Conservation (phyloP, 2,797 vertebrate genomes). For the Coranthus polyacanthus region DNA sequence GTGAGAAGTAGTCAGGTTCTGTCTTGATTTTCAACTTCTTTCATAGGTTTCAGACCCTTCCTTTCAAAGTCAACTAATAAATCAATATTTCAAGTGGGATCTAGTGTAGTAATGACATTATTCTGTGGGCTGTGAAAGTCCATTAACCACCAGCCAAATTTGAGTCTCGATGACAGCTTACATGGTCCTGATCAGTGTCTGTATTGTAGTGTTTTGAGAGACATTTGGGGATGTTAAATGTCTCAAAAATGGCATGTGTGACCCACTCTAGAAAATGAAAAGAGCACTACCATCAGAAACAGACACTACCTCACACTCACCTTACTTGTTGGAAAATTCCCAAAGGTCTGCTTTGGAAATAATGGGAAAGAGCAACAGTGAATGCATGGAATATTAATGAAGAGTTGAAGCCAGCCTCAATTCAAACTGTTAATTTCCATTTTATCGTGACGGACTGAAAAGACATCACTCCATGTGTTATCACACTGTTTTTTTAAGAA, state of each 20-base stretch:
- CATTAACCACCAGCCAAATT: slow-evolving; percentile 45
- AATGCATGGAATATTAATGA: slow-evolving; percentile 75
- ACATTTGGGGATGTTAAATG: slow-evolving; percentile 66
- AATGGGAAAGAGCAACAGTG: slow-evolving; percentile 64
- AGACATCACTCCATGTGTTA: slow-evolving; percentile 48
- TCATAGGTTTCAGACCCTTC: slow-evolving; percentile 61
- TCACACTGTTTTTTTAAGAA: slow-evolving; percentile 43
- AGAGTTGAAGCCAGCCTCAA: slow-evolving; percentile 25
- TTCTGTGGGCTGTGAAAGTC: slow-evolving; percentile 56
- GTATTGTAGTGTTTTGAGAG: slow-evolving; percentile 37
- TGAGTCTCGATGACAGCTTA: slow-evolving; percentile 42
- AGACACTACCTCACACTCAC: slow-evolving; percentile 48
- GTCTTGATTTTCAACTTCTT: slow-evolving; percentile 64
- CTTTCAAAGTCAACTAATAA: slow-evolving; percentile 68
- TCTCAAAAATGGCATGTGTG: slow-evolving; percentile 64
- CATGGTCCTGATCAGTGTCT: slow-evolving; percentile 39
- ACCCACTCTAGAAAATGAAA: slow-evolving; percentile 71
- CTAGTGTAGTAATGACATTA: slow-evolving; percentile 65
- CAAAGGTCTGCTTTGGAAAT: slow-evolving; percentile 69
- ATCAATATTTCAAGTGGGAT: slow-evolving; percentile 72
- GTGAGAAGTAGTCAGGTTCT: slow-evolving; percentile 43
- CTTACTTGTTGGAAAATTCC: slow-evolving; percentile 61
- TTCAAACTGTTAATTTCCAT: slow-evolving; percentile 69
- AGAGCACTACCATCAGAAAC: slow-evolving; percentile 55
- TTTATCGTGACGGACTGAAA: slow-evolving; percentile 60